Percentiles rank a stretch among this genome's conserved stretches.
Conservation (phyloP, 2,888 invertebrate genomes). For the Dione juno region DNA sequence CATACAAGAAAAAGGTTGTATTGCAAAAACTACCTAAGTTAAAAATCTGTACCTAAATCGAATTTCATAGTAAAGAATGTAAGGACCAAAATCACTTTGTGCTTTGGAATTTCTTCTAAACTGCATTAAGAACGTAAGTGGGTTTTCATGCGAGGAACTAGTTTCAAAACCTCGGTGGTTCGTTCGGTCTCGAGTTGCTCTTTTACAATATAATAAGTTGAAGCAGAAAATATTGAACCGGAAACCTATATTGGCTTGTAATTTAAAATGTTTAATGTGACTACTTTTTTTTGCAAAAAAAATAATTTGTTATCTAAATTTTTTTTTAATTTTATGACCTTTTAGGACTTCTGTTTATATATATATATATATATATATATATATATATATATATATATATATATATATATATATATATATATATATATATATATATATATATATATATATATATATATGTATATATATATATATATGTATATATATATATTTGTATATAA, state of each 20-base stretch:
- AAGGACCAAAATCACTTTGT: slow-evolving; percentile 17
- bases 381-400: too few species aligned
- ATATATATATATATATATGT: too few species aligned
- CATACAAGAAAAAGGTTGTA: neutral
- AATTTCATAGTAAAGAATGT: neutral
- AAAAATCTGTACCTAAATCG: neutral
- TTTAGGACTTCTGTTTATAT: too few species aligned
- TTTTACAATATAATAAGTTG: slow-evolving; percentile 15
- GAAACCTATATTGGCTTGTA: slow-evolving; percentile 1
- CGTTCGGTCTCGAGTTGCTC: slow-evolving; percentile 17
- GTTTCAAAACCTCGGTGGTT: slow-evolving; percentile 15
- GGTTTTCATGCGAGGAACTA: slow-evolving; percentile 22
- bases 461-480: too few species aligned
- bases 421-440: too few species aligned
- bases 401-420: too few species aligned
- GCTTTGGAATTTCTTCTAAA: slow-evolving; percentile 16
- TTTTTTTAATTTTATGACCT: too few species aligned
- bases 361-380: too few species aligned
- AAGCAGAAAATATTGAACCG: neutral
- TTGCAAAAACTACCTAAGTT: neutral
- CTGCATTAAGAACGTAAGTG: slow-evolving; percentile 24
- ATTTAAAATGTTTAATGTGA: slow-evolving; percentile 9
- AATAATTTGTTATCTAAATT: too few species aligned
- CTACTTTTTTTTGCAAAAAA: too few species aligned
- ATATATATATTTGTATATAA: too few species aligned